phyloP scores from a whole-genome alignment of 2,113 vertebrate genomes.

The Cheirogaleus medius region DNA sequence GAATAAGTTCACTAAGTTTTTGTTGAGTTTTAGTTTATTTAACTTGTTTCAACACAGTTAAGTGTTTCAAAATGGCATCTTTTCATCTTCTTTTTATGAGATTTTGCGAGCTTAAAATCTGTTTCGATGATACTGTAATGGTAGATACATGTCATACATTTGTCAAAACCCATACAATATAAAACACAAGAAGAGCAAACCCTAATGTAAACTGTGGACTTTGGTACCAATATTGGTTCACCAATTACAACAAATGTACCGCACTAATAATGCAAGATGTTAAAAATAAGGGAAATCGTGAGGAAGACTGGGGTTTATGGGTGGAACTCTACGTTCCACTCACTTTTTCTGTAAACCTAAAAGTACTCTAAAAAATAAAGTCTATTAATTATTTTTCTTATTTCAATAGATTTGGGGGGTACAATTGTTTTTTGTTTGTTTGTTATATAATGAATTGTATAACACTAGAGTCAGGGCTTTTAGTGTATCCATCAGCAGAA shows the following conservation, averaged over 20 bases:
- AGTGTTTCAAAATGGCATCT: slow-evolving; percentile 73
- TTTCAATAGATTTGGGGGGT: no score
- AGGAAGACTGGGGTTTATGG: background rate
- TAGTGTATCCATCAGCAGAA: no score
- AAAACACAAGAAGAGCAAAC: background rate
- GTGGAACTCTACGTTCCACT: background rate
- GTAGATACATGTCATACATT: background rate
- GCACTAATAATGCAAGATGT: background rate
- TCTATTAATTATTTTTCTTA: background rate
- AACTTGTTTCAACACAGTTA: slow-evolving; percentile 66
- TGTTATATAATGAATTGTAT: no score
- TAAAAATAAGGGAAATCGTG: background rate
- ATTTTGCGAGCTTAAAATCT: background rate
- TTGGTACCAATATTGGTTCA: background rate
- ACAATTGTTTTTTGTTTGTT: no score
- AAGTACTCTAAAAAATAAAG: background rate
- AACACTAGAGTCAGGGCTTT: no score
- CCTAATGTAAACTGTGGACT: background rate
- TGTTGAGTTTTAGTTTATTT: slow-evolving; percentile 59
- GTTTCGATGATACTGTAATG: background rate
- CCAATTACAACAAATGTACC: background rate
- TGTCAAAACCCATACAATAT: background rate
- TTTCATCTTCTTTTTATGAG: background rate
- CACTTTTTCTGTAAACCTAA: background rate
- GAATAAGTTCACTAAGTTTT: slow-evolving; percentile 71